phyloP scores from a whole-genome alignment of 2,888 invertebrate species.

The Omphaloscelis lunosa region DNA sequence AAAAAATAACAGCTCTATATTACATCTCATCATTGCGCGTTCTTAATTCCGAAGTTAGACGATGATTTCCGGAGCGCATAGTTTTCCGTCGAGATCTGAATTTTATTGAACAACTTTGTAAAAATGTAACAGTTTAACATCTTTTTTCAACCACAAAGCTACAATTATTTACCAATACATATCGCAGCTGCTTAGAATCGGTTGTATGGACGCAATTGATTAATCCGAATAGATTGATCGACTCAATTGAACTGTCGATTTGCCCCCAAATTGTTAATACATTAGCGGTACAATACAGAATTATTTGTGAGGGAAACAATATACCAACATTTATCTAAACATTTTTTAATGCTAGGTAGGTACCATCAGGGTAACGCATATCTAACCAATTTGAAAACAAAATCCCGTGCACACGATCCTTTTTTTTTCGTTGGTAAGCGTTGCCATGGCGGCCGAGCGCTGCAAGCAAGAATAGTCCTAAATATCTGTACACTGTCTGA shows the following conservation, averaged over 20 bases:
- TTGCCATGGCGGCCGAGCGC: too few relatives aligned
- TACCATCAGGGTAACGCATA: too few relatives aligned
- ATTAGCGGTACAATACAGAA: not conserved
- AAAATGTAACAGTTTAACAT: not conserved
- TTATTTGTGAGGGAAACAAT: not conserved
- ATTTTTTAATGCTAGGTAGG: not conserved
- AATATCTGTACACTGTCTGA: too few relatives aligned
- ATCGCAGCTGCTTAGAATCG: conserved; percentile 13
- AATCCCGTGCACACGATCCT: too few relatives aligned
- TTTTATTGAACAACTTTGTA: not conserved
- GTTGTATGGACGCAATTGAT: conserved; percentile 22
- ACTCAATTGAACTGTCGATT: conserved; percentile 30
- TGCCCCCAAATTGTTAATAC: conserved; percentile 8
- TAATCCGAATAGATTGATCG: conserved; percentile 31
- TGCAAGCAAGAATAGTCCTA: too few relatives aligned
- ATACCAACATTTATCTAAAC: not conserved
- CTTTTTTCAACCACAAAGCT: not conserved
- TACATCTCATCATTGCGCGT: too few relatives aligned
- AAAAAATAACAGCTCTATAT: not conserved
- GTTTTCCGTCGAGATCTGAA: not conserved
- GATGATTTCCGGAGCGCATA: not conserved
- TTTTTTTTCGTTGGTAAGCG: too few relatives aligned
- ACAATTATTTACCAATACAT: not conserved
- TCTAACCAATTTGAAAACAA: too few relatives aligned
- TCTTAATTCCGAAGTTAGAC: not conserved